These are phyloP conservation scores for Lycorma delicatula DNA, from an alignment of 1,140 invertebrate species.

Conservation along the genomic window DNA sequence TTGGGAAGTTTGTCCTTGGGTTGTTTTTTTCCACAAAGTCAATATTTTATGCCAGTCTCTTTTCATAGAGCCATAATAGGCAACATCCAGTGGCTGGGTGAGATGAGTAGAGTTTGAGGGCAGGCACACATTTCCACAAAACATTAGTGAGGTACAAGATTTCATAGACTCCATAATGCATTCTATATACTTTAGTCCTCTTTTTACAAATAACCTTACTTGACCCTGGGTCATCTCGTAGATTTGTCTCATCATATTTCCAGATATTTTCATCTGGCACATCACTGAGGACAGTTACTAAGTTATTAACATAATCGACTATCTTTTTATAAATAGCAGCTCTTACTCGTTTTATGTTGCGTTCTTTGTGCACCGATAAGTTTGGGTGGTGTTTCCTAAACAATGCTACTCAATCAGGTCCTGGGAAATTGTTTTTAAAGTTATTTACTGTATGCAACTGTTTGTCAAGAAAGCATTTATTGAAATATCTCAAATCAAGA, in stretches of 20 bases:
- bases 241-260: conserved; percentile 28
- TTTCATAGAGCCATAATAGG: conserved; percentile 35
- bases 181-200: conserved; percentile 29
- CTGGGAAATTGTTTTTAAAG: conserved; percentile 32
- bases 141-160: conserved; percentile 27
- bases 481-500: conserved; percentile 12
- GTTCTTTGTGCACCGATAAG: conserved; percentile 22
- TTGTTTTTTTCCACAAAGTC: conserved; percentile 26
- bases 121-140: conserved; percentile 28
- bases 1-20: not conserved
- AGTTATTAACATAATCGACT: conserved; percentile 28
- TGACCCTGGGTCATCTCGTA: conserved; percentile 27
- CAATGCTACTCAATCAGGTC: conserved; percentile 27
- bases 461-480: conserved; percentile 12
- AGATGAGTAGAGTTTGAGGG: conserved; percentile 38
- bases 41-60: conserved; percentile 34
- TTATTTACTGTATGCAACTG: not conserved
- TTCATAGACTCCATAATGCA: conserved; percentile 26
- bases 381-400: conserved; percentile 28
- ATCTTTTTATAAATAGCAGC: conserved; percentile 16
- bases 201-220: conserved; percentile 24
- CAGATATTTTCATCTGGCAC: conserved; percentile 17
- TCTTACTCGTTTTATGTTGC: conserved; percentile 32
- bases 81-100: conserved; percentile 38
- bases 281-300: conserved; percentile 12